Evolutionary conservation across 2,113 vertebrate species (phyloP).

Genomic region (Sylvilagus bachmani): DNA sequence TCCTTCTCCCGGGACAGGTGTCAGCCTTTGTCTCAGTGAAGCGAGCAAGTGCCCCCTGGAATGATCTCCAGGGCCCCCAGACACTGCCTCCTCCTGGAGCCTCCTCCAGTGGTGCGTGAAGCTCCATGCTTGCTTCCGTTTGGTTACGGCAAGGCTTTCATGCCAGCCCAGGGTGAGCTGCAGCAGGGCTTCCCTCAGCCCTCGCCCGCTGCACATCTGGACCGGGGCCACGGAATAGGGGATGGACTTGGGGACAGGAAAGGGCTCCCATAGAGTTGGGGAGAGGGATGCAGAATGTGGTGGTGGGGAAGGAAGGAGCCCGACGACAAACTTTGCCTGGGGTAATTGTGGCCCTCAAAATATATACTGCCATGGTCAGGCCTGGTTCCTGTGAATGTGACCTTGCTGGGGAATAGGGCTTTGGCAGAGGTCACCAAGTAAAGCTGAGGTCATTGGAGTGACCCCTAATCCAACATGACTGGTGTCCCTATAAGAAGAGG

Average conservation of each 20-base stretch:
- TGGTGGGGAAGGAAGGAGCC: not conserved
- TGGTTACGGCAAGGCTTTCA: too few relatives aligned
- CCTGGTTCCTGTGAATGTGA: fast-evolving
- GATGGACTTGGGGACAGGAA: fast-evolving
- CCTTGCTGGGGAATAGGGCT: not conserved
- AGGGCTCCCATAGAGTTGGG: not conserved
- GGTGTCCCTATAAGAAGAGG: not conserved
- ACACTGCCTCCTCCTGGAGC: fast-evolving
- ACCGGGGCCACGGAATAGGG: not conserved
- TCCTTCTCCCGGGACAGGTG: fast-evolving
- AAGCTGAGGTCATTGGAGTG: not conserved
- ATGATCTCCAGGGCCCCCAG: fast-evolving
- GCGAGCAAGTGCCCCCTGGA: too few relatives aligned
- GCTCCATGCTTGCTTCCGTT: fast-evolving
- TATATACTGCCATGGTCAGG: too few relatives aligned
- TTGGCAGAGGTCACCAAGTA: not conserved
- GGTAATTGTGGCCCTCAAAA: not conserved
- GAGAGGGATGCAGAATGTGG: fast-evolving
- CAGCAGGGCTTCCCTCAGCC: not conserved
- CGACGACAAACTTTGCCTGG: not conserved
- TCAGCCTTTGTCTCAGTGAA: fast-evolving
- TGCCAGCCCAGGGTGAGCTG: fast-evolving
- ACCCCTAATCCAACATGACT: fast-evolving
- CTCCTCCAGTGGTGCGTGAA: fast-evolving
- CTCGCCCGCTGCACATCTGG: fast-evolving